Evolutionary conservation across 2,797 vertebrate genomes (phyloP), one percentile per base, ranked within the genome.

Genomic region (Echeneis naucrates): DNA sequence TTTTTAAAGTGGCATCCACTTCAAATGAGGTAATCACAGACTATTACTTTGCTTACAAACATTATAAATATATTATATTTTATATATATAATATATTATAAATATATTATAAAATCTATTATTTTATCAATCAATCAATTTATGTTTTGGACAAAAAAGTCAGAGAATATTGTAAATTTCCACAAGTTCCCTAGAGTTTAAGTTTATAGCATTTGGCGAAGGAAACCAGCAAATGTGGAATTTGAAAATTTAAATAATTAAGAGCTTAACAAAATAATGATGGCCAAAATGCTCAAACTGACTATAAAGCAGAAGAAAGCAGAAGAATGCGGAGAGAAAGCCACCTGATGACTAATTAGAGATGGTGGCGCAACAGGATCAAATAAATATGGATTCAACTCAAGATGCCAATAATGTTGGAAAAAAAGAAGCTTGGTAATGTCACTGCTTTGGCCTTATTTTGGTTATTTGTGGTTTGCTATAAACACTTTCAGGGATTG

Each of bases 1-100:
- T 50, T 64, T 74, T 42, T 14, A 44, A 65, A 33, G 8, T 0
- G 4, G 12, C 19, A 51, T 75, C 9, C 47, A 38, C 53, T 11
- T 38, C 12, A 57, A 56, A 67, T 13, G 57, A 52, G 52, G 24
- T 10, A 51, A 19, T 19, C 16, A n/a, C 1, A 24, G 16, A 30
- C 9, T 2, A 54, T 32, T 50, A 24, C 47, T 54, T 53, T 47
- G 4, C 14, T 32, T n/a, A 60, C 9, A 0, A 0, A 37, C 54
- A 5, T n/a, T n/a, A n/a, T n/a, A n/a, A n/a, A n/a, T n/a, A n/a
- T n/a, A n/a, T n/a, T n/a, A n/a, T n/a, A n/a, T n/a, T n/a, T n/a
- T n/a, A n/a, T n/a, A n/a, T n/a, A n/a, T n/a, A n/a, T n/a, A n/a
- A n/a, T n/a, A n/a, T n/a, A n/a, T n/a, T n/a, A n/a, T n/a, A n/a